phyloP scores from a whole-genome alignment of 1,140 invertebrate genomes.

The Dinoponera quadriceps region DNA sequence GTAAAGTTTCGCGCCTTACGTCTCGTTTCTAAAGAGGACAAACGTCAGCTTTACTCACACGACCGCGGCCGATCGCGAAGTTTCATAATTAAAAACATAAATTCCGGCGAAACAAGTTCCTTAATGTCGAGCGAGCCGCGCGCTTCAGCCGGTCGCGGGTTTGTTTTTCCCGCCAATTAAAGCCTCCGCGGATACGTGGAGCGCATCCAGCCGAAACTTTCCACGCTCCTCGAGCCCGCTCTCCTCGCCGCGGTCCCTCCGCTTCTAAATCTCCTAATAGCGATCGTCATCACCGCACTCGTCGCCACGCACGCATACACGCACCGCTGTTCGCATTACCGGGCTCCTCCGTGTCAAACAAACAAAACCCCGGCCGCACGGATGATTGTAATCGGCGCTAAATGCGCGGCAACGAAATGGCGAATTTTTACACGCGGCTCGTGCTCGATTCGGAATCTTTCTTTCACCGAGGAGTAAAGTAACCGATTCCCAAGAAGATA shows the following conservation, averaged over 20 bases:
- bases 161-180: slow-evolving; percentile 41
- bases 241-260: neutral
- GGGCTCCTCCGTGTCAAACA: slow-evolving; percentile 5
- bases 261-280: slow-evolving; percentile 58
- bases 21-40: no score
- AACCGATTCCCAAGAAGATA: no score
- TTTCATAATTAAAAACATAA: no score
- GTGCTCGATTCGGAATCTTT: neutral
- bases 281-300: slow-evolving; percentile 40
- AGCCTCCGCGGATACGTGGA: neutral
- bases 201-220: slow-evolving; percentile 49
- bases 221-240: slow-evolving; percentile 13
- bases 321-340: neutral
- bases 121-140: no score
- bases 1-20: no score
- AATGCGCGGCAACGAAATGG: neutral
- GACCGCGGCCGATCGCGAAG: no score
- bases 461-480: neutral
- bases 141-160: no score
- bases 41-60: no score
- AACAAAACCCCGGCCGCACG: neutral
- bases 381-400: slow-evolving; percentile 1
- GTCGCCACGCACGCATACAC: slow-evolving; percentile 25
- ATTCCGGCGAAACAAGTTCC: no score
- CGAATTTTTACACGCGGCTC: neutral